phyloP scores from a whole-genome alignment of 2,888 invertebrate genomes.

The Leucoma salicis region DNA sequence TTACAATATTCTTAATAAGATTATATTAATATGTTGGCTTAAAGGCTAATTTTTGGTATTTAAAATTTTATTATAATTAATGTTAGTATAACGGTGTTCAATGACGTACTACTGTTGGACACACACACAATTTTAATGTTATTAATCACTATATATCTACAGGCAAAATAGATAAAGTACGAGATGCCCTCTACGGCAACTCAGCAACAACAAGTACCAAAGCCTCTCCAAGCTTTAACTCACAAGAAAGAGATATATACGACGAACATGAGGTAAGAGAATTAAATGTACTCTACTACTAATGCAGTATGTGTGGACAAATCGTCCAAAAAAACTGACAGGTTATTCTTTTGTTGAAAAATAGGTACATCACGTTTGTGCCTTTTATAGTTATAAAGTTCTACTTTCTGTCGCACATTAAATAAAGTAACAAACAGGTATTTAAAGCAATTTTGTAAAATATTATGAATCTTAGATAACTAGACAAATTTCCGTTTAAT shows the following conservation, averaged over 20 bases:
- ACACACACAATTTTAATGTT: too few species aligned
- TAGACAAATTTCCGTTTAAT: constrained; percentile 1
- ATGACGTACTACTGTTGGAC: too few species aligned
- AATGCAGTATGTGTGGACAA: constrained; percentile 22
- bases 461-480: constrained; percentile 1
- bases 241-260: constrained; percentile 70
- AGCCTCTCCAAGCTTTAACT: constrained; percentile 65
- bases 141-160: constrained; percentile 2
- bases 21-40: too few species aligned
- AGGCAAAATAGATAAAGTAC: constrained; percentile 73
- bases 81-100: too few species aligned
- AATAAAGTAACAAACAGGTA: too few species aligned
- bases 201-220: constrained; percentile 62
- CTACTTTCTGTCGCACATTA: too few species aligned
- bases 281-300: background rate
- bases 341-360: too few species aligned
- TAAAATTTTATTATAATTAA: too few species aligned
- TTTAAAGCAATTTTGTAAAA: background rate
- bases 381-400: too few species aligned
- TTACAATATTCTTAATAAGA: too few species aligned
- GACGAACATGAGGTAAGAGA: constrained; percentile 70
- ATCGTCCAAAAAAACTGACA: constrained; percentile 17
- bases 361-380: too few species aligned
- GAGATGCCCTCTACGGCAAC: constrained; percentile 65
- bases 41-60: too few species aligned